phyloP scores from a whole-genome alignment of 2,888 invertebrate species.

The Hypomecis atomaria region DNA sequence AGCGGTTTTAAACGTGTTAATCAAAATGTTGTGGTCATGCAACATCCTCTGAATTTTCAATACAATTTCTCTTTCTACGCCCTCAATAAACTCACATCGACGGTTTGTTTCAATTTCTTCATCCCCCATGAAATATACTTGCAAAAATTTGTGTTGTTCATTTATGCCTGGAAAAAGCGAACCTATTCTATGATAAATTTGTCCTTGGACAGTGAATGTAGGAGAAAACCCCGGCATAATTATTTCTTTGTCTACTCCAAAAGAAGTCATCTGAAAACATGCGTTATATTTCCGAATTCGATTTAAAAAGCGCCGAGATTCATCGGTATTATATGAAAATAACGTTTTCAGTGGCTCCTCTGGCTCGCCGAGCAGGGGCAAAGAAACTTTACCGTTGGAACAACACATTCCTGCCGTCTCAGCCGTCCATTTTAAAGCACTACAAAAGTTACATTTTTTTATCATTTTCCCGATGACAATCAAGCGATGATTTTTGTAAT shows the following conservation, averaged over 20 bases:
- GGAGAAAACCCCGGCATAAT: too few relatives aligned
- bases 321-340: conserved; percentile 40
- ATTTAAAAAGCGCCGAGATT: conserved; percentile 48
- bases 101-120: conserved; percentile 43
- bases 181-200: conserved; percentile 19
- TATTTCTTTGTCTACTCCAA: conserved; percentile 45
- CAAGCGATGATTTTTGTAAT: too few relatives aligned
- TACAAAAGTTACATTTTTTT: conserved; percentile 3
- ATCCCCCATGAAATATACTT: conserved; percentile 52
- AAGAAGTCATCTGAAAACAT: conserved; percentile 53
- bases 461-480: background rate
- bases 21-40: conserved; percentile 44
- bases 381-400: conserved; percentile 60
- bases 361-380: conserved; percentile 55
- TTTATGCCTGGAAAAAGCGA: conserved; percentile 23
- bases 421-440: conserved; percentile 39
- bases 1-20: too few relatives aligned
- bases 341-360: conserved; percentile 56
- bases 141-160: conserved; percentile 47
- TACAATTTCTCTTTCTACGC: conserved; percentile 44
- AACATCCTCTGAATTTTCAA: conserved; percentile 47
- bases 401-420: conserved; percentile 65
- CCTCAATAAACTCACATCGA: conserved; percentile 43
- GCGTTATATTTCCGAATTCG: conserved; percentile 50
- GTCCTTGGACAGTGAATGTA: conserved; percentile 39